Conservation (phyloP, 1,140 invertebrate species). For the Drosophila nasuta region DNA sequence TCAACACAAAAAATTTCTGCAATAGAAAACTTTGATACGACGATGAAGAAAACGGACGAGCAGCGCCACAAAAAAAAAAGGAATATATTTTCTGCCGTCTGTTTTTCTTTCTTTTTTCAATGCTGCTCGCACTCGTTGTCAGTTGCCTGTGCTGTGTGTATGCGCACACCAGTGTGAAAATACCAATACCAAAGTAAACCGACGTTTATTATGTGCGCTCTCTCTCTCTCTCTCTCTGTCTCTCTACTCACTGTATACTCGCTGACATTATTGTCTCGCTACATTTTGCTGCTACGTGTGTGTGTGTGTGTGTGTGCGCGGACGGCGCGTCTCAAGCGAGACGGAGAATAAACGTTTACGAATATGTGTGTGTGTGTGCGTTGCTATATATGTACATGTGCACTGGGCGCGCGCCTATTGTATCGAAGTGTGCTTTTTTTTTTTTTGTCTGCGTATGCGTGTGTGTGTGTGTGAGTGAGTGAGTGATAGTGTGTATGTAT, state of each 20-base stretch:
- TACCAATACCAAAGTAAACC: conserved; percentile 59
- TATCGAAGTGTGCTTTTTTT: conserved; percentile 31
- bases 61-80: conserved; percentile 80
- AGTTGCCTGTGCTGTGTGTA: conserved; percentile 66
- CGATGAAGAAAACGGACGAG: conserved; percentile 73
- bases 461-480: conserved; percentile 14
- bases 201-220: conserved; percentile 33
- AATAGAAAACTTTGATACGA: conserved; percentile 85
- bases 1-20: conserved; percentile 82
- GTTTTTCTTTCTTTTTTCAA: conserved; percentile 85
- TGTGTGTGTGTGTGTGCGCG: conserved; percentile 35
- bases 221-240: too few species aligned
- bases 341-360: conserved; percentile 38
- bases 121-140: conserved; percentile 82
- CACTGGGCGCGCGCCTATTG: conserved; percentile 55
- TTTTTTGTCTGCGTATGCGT: conserved; percentile 14
- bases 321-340: conserved; percentile 39
- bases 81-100: conserved; percentile 82
- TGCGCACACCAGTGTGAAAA: conserved; percentile 66
- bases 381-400: conserved; percentile 29
- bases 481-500: neutral
- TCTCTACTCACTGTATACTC: conserved; percentile 41
- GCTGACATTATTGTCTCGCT: conserved; percentile 40
- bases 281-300: conserved; percentile 15
- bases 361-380: conserved; percentile 14